Base-by-base conservation (phyloP, 2,797 vertebrate species). In the Chromis chromis region DNA sequence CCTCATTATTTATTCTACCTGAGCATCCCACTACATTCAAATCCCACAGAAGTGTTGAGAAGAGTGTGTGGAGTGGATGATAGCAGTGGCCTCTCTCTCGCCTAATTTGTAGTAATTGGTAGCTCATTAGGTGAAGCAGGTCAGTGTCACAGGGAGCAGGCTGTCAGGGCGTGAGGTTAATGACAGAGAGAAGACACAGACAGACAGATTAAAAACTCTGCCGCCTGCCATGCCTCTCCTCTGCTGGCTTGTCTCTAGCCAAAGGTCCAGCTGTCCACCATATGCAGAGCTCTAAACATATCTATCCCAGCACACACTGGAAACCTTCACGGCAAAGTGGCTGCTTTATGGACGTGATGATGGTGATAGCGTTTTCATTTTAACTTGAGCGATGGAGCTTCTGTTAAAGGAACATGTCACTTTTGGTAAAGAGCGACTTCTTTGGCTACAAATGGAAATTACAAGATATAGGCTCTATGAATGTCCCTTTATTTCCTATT, bases 21-120 rank as follows among this genome's bases (percentile, higher is more conserved):
- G 70, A 83, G 78, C 87, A 65, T 65, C 74, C 68, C 21, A 25
- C 75, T 76, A 80, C 86, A 83, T 81, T 78, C 74, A 58, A 86
- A 87, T 86, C 89, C 86, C 84, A 82, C 68, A 68, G 76, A 91
- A 76, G 73, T 78, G 86, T 86, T 85, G 76, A 86, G 84, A 86
- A 74, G 82, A 81, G 79, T 78, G 79, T 75, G 84, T 76, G 81
- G 67, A 90, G 88, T 88, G 85, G 88, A 90, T 88, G 90, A 89
- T 89, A 84, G 87, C 84, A 63, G 83, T 82, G 86, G 86, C 90
- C 82, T 88, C 87, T 91, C 91, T 92, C 92, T 90, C 64, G 86
- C 90, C 91, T 94, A 94, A 94, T 94, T 93, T 93, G 94, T 92
- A 91, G 93, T 95, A 95, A 95, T 95, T 95, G 93, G 92, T 91